Percentiles rank a stretch among this genome's conserved stretches.
phyloP scores from a whole-genome alignment of 2,888 invertebrate genomes.

The Hypolimnas misippus region DNA sequence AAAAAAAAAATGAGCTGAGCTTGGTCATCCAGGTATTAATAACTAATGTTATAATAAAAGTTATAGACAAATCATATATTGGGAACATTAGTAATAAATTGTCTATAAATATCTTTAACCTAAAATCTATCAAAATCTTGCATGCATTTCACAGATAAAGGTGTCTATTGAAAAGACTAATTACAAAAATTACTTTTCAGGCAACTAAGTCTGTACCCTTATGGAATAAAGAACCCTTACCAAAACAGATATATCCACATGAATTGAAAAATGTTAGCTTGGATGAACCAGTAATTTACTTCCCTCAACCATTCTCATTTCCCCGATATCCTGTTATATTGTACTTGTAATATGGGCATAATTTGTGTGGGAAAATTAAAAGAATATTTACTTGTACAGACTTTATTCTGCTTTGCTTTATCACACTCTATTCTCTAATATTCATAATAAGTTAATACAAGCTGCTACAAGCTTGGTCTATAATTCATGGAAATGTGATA shows the following conservation, averaged over 20 bases:
- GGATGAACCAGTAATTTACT: slow-evolving; percentile 60
- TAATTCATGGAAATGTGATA: not conserved
- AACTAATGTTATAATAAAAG: no score
- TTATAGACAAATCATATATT: no score
- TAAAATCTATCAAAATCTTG: no score
- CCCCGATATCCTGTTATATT: slow-evolving; percentile 73
- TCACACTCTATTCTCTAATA: not conserved
- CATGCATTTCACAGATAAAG: no score
- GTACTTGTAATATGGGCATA: slow-evolving; percentile 51
- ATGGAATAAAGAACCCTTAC: slow-evolving; percentile 49
- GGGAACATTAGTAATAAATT: no score
- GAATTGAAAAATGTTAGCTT: slow-evolving; percentile 57
- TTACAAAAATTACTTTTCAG: no score
- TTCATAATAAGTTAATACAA: not conserved
- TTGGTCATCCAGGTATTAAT: no score
- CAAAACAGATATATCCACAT: slow-evolving; percentile 63
- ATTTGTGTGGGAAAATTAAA: not conserved
- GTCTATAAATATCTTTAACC: no score
- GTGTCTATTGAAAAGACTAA: no score
- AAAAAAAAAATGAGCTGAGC: no score
- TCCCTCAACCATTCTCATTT: slow-evolving; percentile 71
- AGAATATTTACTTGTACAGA: slow-evolving; percentile 42
- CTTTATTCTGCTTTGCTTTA: slow-evolving; percentile 58
- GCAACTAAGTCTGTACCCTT: slow-evolving; percentile 30
- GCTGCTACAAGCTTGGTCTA: not conserved